These are phyloP conservation scores for Cydia fagiglandana DNA, from an alignment of 1,140 invertebrate species.

Conservation along the genomic window DNA sequence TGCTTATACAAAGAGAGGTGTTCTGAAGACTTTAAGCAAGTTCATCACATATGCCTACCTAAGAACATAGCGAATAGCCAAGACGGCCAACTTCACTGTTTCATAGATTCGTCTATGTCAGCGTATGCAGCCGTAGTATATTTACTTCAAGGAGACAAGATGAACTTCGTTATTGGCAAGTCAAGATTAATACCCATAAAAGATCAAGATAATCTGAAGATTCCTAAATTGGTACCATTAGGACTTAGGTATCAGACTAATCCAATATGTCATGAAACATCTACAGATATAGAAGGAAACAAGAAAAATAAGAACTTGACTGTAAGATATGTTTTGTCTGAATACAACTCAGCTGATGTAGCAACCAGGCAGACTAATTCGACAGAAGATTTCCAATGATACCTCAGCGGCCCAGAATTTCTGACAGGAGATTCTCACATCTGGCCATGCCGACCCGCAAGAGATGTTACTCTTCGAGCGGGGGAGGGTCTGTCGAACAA, in stretches of 20 bases:
- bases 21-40: slow-evolving; percentile 34
- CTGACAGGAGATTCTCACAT: not conserved
- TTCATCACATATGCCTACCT: not conserved
- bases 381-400: slow-evolving; percentile 5
- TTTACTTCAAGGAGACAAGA: slow-evolving; percentile 27
- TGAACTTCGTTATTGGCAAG: slow-evolving; percentile 40
- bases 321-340: slow-evolving; percentile 34
- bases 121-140: slow-evolving; percentile 42
- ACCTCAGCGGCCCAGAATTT: slow-evolving; percentile 38
- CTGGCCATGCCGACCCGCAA: not conserved
- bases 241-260: slow-evolving; percentile 33
- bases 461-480: not conserved
- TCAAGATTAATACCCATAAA: slow-evolving; percentile 39
- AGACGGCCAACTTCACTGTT: slow-evolving; percentile 33
- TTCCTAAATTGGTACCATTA: slow-evolving; percentile 28
- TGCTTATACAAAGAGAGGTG: slow-evolving; percentile 31
- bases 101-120: slow-evolving; percentile 33
- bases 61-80: not conserved
- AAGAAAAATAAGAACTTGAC: slow-evolving; percentile 28
- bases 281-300: slow-evolving; percentile 34
- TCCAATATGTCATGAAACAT: slow-evolving; percentile 37
- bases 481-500: slow-evolving; percentile 34
- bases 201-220: slow-evolving; percentile 38
- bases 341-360: slow-evolving; percentile 36
- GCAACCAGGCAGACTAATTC: slow-evolving; percentile 29